Conservation (phyloP, 2,888 invertebrate species). For the Diloba caeruleocephala region DNA sequence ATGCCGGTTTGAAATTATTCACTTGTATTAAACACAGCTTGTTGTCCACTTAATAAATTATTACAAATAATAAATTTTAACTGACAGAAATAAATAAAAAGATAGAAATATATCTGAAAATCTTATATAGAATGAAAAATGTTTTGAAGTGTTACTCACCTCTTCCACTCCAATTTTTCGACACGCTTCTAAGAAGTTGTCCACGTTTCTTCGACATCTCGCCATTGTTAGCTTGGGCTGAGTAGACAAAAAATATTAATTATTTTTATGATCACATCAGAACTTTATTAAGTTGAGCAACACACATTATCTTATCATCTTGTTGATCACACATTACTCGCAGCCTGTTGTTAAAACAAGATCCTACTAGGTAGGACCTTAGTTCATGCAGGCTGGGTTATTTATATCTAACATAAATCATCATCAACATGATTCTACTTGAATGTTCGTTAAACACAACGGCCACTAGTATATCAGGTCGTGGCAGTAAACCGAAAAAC, state of each 20-base stretch:
- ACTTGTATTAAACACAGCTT: conserved; percentile 12
- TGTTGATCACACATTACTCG: too few relatives aligned
- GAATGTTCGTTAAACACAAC: too few relatives aligned
- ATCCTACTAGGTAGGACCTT: too few relatives aligned
- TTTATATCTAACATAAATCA: too few relatives aligned
- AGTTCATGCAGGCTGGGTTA: too few relatives aligned
- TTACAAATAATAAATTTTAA: neutral
- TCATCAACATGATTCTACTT: too few relatives aligned
- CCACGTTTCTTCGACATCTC: conserved; percentile 97
- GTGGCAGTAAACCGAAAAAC: too few relatives aligned
- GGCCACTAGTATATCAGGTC: too few relatives aligned
- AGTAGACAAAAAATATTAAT: conserved; percentile 7
- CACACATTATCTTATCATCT: too few relatives aligned
- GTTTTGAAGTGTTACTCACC: conserved; percentile 88
- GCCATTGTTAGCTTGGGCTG: conserved; percentile 98
- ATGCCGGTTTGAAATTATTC: conserved; percentile 13
- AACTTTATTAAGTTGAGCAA: too few relatives aligned
- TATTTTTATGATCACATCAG: neutral
- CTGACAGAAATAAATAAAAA: neutral
- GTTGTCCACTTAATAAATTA: conserved; percentile 4
- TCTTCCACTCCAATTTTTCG: conserved; percentile 97
- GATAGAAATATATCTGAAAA: neutral
- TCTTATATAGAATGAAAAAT: neutral
- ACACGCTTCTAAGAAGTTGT: conserved; percentile 98
- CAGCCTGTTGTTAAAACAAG: too few relatives aligned